Base-by-base conservation (phyloP, 1,140 invertebrate genomes). In the Scaptomyza graminum region DNA sequence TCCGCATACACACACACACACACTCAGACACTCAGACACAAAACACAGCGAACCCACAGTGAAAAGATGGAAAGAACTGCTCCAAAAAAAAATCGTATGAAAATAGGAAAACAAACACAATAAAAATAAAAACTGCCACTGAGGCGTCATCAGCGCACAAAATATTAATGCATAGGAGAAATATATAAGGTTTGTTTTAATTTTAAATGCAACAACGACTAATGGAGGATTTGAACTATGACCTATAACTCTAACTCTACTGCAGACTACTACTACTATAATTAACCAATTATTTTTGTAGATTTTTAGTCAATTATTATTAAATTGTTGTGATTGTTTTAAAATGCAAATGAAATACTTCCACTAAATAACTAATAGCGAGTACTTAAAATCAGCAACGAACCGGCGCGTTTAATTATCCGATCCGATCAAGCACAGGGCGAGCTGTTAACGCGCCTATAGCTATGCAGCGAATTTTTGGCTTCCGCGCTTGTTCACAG, bases 291-390 rank as follows among this genome's bases (percentile, higher is more conserved):
- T 87, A 87, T 82, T 88, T 88, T 88, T 88, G 79, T 89, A 84
- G 84, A 76, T 90, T 89, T 77, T 71, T 89, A 89, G 84, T 89
- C 84, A 89, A 89, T 90, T 90, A 90, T 90, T 87, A 87, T 84
- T 90, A 82, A 90, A 90, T 90, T 90, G 90, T 90, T 90, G 90
- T 90, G 90, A 90, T 91, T 90, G 90, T 90, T 83, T 90, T 91
- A 83, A 90, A 90, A 72, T 67, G 69, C 54, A 69, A 73, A 76
- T 54, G 44, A 62, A 72, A 68, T 88, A 79, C 84, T 89, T 89
- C 85, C 84, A 89, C 74, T 89, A 81, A 90, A 43, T 88, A 71
- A 88, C 79, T 79, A 83, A 88, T 65, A 77, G 52, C 49, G 46
- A 49, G 65, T 84, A 89, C 83, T 88, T 85, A 74, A 79, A 89